Conservation (phyloP, 2,797 vertebrate species). For the Macropus fuliginosus region DNA sequence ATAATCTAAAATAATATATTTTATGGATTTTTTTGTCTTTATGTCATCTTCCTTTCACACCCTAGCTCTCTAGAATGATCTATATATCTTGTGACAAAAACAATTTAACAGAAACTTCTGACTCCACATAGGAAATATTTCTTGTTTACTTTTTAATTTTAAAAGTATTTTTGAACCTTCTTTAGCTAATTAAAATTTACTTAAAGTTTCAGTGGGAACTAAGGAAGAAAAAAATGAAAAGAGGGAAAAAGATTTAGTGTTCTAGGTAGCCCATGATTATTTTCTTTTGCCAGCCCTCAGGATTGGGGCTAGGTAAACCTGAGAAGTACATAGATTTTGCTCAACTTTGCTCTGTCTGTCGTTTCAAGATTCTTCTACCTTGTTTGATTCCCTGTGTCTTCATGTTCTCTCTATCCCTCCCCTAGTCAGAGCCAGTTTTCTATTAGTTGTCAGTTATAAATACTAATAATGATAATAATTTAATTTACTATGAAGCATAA, state of each 20-base stretch:
- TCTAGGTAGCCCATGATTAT: background rate
- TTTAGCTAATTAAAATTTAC: slow-evolving; percentile 33
- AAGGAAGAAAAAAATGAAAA: slow-evolving; percentile 2
- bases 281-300: background rate
- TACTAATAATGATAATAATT: background rate
- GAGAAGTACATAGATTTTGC: background rate
- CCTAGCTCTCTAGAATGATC: background rate
- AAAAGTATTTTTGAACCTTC: slow-evolving; percentile 4
- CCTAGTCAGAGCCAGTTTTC: background rate
- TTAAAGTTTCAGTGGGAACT: background rate
- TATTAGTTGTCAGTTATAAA: background rate
- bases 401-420: slow-evolving; percentile 9
- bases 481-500: background rate
- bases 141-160: background rate
- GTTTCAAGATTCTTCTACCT: background rate
- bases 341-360: background rate
- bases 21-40: background rate
- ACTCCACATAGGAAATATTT: background rate
- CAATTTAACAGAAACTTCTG: background rate
- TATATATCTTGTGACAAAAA: background rate
- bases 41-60: background rate
- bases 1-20: background rate
- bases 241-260: background rate
- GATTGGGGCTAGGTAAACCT: background rate
- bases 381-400: background rate